Conservation (phyloP, 2,797 vertebrate species). For the Morelia viridis region DNA sequence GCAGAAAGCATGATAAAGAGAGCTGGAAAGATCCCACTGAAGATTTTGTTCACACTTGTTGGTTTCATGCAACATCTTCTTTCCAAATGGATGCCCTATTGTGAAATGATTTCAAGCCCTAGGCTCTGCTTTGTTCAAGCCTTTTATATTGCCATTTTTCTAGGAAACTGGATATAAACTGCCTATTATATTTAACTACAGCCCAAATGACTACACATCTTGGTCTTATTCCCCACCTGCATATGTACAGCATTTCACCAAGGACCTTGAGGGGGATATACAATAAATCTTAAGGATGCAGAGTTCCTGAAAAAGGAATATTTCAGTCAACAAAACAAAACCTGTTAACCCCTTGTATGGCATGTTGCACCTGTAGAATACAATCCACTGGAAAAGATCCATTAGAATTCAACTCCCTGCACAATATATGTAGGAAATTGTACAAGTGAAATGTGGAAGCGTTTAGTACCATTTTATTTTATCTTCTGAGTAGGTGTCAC, state of each 20-base stretch:
- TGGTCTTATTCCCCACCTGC: conserved; percentile 70
- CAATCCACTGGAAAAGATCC: not conserved
- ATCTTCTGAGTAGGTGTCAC: not conserved
- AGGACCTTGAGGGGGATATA: conserved; percentile 71
- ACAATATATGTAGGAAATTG: not conserved
- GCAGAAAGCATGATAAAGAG: conserved; percentile 63
- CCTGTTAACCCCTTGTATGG: conserved; percentile 48
- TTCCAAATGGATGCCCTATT: conserved; percentile 79
- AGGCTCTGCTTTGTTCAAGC: conserved; percentile 70
- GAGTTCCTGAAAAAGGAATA: conserved; percentile 54
- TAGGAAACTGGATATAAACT: conserved; percentile 74
- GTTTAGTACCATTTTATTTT: not conserved
- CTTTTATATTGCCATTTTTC: conserved; percentile 72
- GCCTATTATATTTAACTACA: conserved; percentile 83
- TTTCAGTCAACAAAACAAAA: conserved; percentile 48
- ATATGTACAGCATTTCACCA: conserved; percentile 70
- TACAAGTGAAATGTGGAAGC: not conserved
- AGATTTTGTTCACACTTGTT: conserved; percentile 76
- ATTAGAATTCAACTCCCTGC: not conserved
- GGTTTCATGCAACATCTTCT: conserved; percentile 70
- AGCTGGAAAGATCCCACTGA: conserved; percentile 70
- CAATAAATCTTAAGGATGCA: conserved; percentile 71
- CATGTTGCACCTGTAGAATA: not conserved
- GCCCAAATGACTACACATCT: conserved; percentile 74
- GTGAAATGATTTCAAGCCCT: conserved; percentile 75